phyloP scores from a whole-genome alignment of 2,113 vertebrate genomes.

The Rhinolophus sinicus region DNA sequence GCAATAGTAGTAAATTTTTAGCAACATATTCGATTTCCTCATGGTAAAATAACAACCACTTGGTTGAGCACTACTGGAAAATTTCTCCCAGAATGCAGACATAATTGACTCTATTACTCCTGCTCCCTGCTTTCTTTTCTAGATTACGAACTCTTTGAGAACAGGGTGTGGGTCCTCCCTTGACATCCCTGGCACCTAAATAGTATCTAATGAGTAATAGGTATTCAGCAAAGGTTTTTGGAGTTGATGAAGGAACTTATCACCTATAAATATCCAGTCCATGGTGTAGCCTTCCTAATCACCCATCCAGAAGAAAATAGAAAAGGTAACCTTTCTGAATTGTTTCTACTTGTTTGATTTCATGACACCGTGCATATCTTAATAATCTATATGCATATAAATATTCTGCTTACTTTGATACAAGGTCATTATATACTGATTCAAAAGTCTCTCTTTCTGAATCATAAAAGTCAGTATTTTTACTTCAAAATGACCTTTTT shows the following conservation, averaged over 20 bases:
- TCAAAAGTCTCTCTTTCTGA: slow-evolving; percentile 6
- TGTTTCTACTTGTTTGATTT: not conserved
- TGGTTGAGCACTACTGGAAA: not conserved
- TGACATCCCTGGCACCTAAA: not conserved
- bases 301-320: not conserved
- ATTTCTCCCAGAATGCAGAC: not conserved
- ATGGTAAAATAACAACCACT: not conserved
- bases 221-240: not conserved
- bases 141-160: not conserved
- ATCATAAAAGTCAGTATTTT: slow-evolving; percentile 50
- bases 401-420: not conserved
- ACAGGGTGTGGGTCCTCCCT: not conserved
- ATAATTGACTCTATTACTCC: not conserved
- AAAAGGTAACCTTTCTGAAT: not conserved
- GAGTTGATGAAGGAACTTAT: not conserved
- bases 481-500: slow-evolving; percentile 37
- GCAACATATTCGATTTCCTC: not conserved
- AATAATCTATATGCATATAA: not conserved
- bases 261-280: not conserved
- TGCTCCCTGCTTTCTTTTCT: not conserved
- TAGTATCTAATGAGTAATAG: not conserved
- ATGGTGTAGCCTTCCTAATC: not conserved
- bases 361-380: not conserved
- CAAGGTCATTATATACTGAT: not conserved
- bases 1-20: not conserved